Evolutionary conservation across 2,888 invertebrate genomes (phyloP).

Genomic region (Drosophila tanythrix): DNA sequence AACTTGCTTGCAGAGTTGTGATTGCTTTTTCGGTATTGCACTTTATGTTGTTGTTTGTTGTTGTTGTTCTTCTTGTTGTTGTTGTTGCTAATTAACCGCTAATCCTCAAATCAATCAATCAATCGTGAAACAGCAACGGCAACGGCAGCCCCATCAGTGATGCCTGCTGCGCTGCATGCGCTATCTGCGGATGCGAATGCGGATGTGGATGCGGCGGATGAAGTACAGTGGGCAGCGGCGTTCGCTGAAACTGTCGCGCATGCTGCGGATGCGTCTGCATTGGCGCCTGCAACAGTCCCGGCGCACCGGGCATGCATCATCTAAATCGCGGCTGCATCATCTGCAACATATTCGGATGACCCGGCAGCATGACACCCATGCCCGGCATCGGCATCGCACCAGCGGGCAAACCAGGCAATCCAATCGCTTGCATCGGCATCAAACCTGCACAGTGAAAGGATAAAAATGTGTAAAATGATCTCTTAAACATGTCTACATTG

Average conservation of each 20-base stretch:
- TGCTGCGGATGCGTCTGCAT: conserved; percentile 77
- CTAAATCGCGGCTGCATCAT: conserved; percentile 95
- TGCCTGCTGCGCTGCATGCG: conserved; percentile 79
- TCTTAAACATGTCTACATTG: background rate
- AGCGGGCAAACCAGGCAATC: conserved; percentile 77
- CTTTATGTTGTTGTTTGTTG: conserved; percentile 30
- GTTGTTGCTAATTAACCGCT: conserved; percentile 5
- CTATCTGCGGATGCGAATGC: conserved; percentile 60
- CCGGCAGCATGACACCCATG: conserved; percentile 86
- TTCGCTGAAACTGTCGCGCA: conserved; percentile 80
- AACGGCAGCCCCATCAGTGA: conserved; percentile 83
- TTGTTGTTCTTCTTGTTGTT: conserved; percentile 6
- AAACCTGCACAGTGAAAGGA: conserved; percentile 68
- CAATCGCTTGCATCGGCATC: conserved; percentile 83
- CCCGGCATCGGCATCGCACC: conserved; percentile 83
- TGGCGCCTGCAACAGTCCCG: conserved; percentile 84
- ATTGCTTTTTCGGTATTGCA: conserved; percentile 42
- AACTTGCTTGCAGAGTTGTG: conserved; percentile 64
- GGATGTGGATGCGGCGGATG: conserved; percentile 74
- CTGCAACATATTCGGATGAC: conserved; percentile 85
- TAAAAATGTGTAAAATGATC: background rate
- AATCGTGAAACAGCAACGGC: conserved; percentile 83
- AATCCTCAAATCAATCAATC: conserved; percentile 21
- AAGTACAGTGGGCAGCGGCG: conserved; percentile 64
- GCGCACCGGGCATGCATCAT: conserved; percentile 88